Evolutionary conservation across 2,797 vertebrate genomes (phyloP).

Genomic region (Stomatorhinus walkeri): DNA sequence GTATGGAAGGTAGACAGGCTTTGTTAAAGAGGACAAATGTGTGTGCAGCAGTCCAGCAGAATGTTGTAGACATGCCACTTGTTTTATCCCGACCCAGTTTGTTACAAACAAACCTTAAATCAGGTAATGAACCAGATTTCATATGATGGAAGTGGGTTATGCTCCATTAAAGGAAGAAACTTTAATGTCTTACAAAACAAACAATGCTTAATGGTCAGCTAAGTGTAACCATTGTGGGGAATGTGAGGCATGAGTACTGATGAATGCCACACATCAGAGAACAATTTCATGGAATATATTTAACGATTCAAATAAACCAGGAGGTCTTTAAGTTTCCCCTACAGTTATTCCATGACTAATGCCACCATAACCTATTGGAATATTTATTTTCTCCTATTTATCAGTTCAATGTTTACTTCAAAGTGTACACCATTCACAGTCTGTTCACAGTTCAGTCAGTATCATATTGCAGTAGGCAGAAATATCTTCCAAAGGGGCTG

Average conservation of each 20-base stretch:
- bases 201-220: neutral
- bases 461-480: neutral
- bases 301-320: neutral
- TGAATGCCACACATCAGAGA: neutral
- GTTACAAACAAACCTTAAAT: neutral
- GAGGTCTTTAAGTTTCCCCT: neutral
- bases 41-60: neutral
- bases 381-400: conserved; percentile 7
- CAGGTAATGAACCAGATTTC: neutral
- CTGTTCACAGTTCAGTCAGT: neutral
- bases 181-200: neutral
- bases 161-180: neutral
- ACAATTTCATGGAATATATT: neutral
- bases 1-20: neutral
- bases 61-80: conserved; percentile 22
- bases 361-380: neutral
- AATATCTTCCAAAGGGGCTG: neutral
- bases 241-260: neutral
- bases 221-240: neutral
- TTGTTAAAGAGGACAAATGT: neutral
- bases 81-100: neutral
- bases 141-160: neutral
- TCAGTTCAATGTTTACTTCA: neutral
- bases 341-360: conserved; percentile 4
- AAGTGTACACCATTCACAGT: neutral